Evolutionary conservation across 2,797 vertebrate genomes (phyloP).

Genomic region (Lithobates sylvaticus): DNA sequence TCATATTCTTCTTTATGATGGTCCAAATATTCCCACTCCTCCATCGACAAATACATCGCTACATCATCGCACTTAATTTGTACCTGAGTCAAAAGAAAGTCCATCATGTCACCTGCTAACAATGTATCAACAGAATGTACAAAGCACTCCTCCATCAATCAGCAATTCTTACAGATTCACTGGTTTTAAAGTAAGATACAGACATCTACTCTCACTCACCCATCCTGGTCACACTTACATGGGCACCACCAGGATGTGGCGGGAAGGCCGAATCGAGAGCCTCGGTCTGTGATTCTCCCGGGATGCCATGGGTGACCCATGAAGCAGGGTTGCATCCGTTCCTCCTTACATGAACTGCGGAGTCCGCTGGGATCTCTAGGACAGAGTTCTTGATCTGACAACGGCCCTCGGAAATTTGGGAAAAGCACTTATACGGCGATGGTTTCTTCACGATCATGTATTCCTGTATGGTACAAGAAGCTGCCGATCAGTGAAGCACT

Average conservation of each 20-base stretch:
- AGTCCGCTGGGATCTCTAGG: not conserved
- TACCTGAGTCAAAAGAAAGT: not conserved
- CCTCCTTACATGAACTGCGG: not conserved
- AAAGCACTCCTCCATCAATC: too few species aligned
- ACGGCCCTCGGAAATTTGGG: not conserved
- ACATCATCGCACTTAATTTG: constrained; percentile 23
- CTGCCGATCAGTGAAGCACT: too few species aligned
- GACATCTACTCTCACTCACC: too few species aligned
- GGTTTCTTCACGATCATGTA: constrained; percentile 14
- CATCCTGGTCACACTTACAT: not conserved
- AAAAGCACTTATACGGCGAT: too few species aligned
- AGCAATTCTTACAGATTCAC: too few species aligned
- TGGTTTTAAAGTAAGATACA: too few species aligned
- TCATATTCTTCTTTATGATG: not conserved
- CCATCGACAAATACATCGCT: constrained; percentile 5
- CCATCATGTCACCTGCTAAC: too few species aligned
- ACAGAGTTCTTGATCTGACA: not conserved
- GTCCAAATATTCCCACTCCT: constrained; percentile 32
- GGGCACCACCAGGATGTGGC: not conserved
- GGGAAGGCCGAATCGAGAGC: not conserved
- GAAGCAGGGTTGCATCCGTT: not conserved
- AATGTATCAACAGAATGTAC: too few species aligned
- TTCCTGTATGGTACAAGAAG: not conserved
- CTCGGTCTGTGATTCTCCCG: not conserved
- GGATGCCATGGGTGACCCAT: not conserved